Conservation (phyloP, 2,113 vertebrate genomes). For the Corythornis madagascariensis region DNA sequence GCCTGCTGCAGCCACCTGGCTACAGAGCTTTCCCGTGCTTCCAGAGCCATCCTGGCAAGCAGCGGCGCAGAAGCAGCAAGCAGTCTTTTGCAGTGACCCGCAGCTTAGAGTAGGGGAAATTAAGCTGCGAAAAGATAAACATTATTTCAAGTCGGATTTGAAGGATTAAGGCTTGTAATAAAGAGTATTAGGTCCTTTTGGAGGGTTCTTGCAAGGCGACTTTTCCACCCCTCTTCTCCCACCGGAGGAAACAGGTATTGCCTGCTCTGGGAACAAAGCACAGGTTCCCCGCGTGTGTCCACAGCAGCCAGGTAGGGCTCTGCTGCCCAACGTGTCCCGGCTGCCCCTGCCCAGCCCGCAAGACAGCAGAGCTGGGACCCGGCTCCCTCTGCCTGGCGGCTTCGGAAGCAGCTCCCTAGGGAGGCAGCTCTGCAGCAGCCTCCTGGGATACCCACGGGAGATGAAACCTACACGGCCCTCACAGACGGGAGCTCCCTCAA, state of each 20-base stretch:
- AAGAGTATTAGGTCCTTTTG: conserved; percentile 79
- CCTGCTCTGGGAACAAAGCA: not conserved
- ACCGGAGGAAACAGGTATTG: not conserved
- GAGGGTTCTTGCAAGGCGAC: conserved; percentile 73
- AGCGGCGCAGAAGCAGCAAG: not conserved
- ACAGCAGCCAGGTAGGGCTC: not conserved
- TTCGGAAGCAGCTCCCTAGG: not conserved
- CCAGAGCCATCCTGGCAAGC: not conserved
- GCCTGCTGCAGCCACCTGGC: not conserved
- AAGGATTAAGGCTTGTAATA: conserved; percentile 86
- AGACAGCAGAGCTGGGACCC: not conserved
- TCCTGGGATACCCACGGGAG: not conserved
- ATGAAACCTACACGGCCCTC: not conserved
- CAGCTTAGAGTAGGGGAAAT: conserved; percentile 76
- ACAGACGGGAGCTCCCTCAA: not conserved
- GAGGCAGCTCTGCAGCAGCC: not conserved
- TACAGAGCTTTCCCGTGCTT: not conserved
- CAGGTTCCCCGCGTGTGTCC: not conserved
- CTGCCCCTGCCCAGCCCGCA: not conserved
- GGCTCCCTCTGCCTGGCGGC: not conserved
- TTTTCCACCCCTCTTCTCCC: not conserved
- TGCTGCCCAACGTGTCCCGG: not conserved
- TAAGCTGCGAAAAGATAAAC: conserved; percentile 82
- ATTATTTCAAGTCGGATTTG: conserved; percentile 85
- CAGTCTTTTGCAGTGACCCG: conserved; percentile 66